Evolutionary conservation across 2,113 vertebrate genomes (phyloP).

Genomic region (Gymnobelideus leadbeateri): DNA sequence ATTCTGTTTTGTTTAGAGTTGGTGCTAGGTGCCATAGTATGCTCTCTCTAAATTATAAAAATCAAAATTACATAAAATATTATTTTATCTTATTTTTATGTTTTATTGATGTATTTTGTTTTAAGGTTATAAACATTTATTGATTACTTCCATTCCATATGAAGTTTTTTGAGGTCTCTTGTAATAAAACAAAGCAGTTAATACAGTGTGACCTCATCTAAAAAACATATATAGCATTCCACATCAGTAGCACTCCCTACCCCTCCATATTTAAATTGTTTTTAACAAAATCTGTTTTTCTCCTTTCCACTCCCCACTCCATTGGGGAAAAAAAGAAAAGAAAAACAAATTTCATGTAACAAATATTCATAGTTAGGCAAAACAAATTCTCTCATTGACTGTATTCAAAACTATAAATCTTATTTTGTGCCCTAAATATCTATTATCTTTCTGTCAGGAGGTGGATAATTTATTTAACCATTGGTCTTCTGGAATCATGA

Average conservation of each 20-base stretch:
- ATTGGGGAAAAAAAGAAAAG: neutral
- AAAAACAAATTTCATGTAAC: neutral
- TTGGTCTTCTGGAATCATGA: neutral
- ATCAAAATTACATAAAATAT: neutral
- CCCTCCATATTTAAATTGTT: neutral
- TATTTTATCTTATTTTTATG: neutral
- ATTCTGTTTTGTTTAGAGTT: constrained; percentile 35
- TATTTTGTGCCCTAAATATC: neutral
- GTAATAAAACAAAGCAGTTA: neutral
- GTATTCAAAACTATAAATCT: neutral
- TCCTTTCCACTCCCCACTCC: neutral
- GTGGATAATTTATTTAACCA: neutral
- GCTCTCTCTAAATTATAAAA: neutral
- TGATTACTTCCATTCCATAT: neutral
- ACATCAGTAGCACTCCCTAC: neutral
- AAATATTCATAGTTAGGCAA: neutral
- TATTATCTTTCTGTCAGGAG: neutral
- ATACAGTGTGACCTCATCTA: neutral
- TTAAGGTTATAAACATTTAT: neutral
- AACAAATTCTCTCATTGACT: neutral
- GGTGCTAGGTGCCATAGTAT: neutral
- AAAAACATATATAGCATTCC: neutral
- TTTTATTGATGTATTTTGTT: neutral
- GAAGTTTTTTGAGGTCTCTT: neutral
- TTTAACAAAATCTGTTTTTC: neutral